Evolutionary conservation across 2,797 vertebrate species (phyloP).

Genomic region (Rhadinocentrus ornatus): DNA sequence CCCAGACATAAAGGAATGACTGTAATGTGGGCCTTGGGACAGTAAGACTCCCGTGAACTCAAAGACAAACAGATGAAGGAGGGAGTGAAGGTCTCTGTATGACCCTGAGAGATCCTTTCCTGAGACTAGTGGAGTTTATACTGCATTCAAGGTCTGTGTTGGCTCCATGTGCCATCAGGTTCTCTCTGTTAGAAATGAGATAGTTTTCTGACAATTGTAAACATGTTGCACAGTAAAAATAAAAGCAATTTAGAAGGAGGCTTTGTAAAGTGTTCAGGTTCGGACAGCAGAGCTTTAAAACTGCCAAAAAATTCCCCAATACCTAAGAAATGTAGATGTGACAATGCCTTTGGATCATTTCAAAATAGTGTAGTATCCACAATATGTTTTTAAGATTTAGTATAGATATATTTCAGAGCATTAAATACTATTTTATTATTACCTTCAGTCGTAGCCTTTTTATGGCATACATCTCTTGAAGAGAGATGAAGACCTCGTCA

Average conservation of each 20-base stretch:
- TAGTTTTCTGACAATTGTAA: background rate
- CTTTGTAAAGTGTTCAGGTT: background rate
- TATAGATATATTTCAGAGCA: background rate
- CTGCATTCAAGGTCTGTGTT: conserved; percentile 41
- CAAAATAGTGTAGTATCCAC: background rate
- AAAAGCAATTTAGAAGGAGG: background rate
- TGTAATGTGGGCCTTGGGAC: conserved; percentile 70
- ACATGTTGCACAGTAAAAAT: background rate
- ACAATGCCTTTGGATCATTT: too few relatives aligned
- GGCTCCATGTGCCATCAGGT: background rate
- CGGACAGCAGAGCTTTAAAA: background rate
- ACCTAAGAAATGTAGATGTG: background rate
- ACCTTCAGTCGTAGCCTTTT: background rate
- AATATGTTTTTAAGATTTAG: background rate
- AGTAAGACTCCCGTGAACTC: conserved; percentile 68
- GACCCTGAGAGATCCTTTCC: conserved; percentile 69
- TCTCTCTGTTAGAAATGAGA: background rate
- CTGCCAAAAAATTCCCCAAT: background rate
- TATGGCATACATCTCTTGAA: too few relatives aligned
- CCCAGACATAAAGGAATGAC: conserved; percentile 72
- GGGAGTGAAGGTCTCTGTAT: conserved; percentile 70
- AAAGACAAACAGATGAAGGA: conserved; percentile 53
- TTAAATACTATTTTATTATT: background rate
- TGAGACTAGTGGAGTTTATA: conserved; percentile 21
- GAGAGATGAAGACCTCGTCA: too few relatives aligned